Conservation (phyloP, 2,113 vertebrate genomes). For the Chrysemys picta region DNA sequence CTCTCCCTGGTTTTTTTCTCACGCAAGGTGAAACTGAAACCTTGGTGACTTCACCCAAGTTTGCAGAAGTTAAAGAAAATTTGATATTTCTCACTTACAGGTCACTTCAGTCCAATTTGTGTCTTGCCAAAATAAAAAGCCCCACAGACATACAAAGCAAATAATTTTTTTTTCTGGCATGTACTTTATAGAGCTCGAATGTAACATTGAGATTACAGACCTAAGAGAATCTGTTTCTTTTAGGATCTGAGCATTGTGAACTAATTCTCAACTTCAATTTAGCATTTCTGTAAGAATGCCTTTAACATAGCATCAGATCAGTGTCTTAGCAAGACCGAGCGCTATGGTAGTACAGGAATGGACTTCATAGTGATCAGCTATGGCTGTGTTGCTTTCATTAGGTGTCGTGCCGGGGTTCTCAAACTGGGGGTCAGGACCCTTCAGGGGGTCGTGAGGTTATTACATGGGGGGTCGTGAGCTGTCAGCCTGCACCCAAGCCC, state of each 20-base stretch:
- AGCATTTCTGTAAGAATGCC: not conserved
- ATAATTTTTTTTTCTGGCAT: not conserved
- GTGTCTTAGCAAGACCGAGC: not conserved
- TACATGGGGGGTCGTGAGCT: no score
- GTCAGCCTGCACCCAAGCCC: no score
- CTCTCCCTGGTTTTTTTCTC: not conserved
- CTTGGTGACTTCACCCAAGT: not conserved
- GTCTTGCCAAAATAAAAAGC: slow-evolving; percentile 29
- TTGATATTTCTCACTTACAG: slow-evolving; percentile 58
- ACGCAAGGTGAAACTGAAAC: slow-evolving; percentile 23
- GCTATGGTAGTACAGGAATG: not conserved
- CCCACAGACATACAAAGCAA: slow-evolving; percentile 20
- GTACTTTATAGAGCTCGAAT: not conserved
- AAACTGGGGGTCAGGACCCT: no score
- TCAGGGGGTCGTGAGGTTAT: no score
- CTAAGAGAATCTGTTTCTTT: not conserved
- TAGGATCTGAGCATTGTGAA: not conserved
- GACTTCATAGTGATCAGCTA: not conserved
- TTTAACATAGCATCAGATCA: not conserved
- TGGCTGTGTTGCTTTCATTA: rapidly evolving
- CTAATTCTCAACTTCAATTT: not conserved
- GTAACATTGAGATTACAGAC: not conserved
- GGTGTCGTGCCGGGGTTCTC: not conserved
- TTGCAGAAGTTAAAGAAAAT: not conserved
- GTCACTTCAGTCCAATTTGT: slow-evolving; percentile 49